phyloP scores from a whole-genome alignment of 2,113 vertebrate genomes.

The Otocyon megalotis region DNA sequence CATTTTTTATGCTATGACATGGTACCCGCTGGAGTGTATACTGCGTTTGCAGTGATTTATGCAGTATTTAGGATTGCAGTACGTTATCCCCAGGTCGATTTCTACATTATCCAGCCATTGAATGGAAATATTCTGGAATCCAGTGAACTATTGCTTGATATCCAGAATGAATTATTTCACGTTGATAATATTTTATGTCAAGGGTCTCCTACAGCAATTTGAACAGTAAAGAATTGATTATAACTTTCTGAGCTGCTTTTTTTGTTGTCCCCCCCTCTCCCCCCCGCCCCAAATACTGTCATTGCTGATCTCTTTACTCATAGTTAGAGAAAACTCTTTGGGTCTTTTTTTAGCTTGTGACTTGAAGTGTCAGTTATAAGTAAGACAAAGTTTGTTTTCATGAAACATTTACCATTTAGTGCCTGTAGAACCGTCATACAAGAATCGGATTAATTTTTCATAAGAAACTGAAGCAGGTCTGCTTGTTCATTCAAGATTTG shows the following conservation, averaged over 20 bases:
- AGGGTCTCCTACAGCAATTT: not conserved
- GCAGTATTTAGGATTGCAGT: not conserved
- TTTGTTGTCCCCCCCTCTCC: not conserved
- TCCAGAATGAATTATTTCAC: not conserved
- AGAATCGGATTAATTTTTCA: not conserved
- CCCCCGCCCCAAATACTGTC: not conserved
- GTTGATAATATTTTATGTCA: constrained; percentile 4
- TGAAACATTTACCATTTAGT: not conserved
- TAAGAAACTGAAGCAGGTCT: not conserved
- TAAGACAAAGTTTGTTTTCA: not conserved
- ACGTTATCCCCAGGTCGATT: not conserved
- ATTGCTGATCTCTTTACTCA: not conserved
- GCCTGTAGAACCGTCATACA: not conserved
- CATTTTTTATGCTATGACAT: not conserved
- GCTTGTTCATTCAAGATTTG: not conserved
- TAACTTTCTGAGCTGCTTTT: not conserved
- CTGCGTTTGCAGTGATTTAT: not conserved
- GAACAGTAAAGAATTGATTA: not conserved
- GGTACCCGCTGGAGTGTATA: not conserved
- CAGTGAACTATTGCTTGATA: not conserved
- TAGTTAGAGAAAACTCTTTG: not conserved
- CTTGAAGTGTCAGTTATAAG: not conserved
- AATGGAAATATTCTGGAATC: not conserved
- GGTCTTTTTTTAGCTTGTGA: not conserved
- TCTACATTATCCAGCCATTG: not conserved